A percentile compares a stretch with the other conserved stretches of the same genome.
Evolutionary conservation across 1,140 invertebrate genomes (phyloP).

Genomic region (Riptortus pedestris): DNA sequence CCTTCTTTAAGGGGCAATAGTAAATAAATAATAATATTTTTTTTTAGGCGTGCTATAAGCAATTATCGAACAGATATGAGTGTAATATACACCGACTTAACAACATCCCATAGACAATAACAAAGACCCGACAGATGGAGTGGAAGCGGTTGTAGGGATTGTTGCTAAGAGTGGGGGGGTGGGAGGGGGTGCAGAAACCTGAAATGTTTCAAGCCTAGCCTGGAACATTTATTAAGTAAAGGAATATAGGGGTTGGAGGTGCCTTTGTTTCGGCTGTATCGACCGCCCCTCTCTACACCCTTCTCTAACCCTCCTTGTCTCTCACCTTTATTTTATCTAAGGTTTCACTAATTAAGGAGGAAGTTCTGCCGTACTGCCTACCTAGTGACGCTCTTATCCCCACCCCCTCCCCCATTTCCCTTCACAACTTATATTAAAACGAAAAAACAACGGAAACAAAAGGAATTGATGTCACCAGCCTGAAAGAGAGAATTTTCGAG

Average conservation of each 20-base stretch:
- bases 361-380: background rate
- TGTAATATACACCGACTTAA: no score
- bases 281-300: background rate
- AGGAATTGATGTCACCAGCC: constrained; percentile 9
- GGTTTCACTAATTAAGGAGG: constrained; percentile 7
- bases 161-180: background rate
- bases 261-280: background rate
- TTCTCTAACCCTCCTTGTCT: constrained; percentile 9
- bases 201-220: constrained; percentile 5
- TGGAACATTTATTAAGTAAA: constrained; percentile 14
- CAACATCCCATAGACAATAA: no score
- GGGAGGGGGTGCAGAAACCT: background rate
- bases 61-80: no score
- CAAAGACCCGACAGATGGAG: background rate
- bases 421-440: constrained; percentile 6
- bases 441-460: constrained; percentile 2
- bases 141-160: background rate
- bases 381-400: constrained; percentile 6
- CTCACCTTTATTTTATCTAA: constrained; percentile 12
- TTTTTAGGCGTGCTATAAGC: no score
- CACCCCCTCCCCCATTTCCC: no score
- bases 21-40: no score
- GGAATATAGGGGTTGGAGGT: background rate
- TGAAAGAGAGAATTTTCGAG: no score
- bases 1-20: no score